These are phyloP conservation scores for Rotaria magnacalcarata DNA, from an alignment of 2,888 invertebrate genomes.

Conservation along the genomic window DNA sequence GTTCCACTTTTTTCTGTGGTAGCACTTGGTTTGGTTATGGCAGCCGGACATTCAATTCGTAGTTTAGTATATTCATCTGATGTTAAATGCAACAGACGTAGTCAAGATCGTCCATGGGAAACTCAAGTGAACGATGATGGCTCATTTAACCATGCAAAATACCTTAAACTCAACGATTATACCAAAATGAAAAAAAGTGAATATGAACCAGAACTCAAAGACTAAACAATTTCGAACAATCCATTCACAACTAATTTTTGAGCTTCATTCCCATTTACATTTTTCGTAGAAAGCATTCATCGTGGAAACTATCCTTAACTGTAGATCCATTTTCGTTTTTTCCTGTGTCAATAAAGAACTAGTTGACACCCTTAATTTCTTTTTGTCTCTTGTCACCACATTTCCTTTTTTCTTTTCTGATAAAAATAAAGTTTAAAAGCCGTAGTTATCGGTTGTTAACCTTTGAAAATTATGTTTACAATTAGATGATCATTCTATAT, in stretches of 20 bases:
- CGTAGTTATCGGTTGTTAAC: too few species aligned
- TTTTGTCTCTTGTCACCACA: background rate
- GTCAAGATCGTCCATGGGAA: slow-evolving; percentile 9
- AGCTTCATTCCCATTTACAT: background rate
- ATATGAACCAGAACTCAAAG: background rate
- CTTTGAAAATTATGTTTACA: too few species aligned
- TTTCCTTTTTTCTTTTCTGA: background rate
- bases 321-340: background rate
- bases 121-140: background rate
- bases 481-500: too few species aligned
- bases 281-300: background rate
- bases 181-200: background rate
- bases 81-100: background rate
- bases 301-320: background rate
- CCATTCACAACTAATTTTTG: background rate
- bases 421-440: background rate
- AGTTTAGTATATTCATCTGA: background rate
- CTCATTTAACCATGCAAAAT: background rate
- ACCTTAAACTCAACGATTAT: background rate
- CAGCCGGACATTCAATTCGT: slow-evolving; percentile 30
- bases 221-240: background rate
- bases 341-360: background rate
- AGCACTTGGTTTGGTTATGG: background rate
- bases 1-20: background rate
- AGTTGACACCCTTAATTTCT: background rate